Conservation (phyloP, 64 coral and sea anemone genomes). For the Stichodactyla helianthus region DNA sequence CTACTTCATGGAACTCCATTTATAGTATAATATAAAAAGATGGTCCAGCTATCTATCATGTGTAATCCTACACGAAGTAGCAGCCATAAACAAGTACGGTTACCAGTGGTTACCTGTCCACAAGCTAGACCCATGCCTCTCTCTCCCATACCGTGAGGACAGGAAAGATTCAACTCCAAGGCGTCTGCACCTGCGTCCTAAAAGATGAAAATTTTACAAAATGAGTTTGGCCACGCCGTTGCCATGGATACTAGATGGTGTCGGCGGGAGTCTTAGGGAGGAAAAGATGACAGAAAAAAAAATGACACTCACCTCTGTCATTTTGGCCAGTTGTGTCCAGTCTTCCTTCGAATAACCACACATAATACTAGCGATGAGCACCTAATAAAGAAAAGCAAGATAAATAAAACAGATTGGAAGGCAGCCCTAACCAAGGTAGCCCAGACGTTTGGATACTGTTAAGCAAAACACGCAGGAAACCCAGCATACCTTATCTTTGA, state of each 20-base stretch:
- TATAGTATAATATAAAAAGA: neutral
- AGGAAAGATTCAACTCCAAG: slow-evolving; percentile 89
- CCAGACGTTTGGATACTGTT: neutral
- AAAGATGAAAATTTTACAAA: neutral
- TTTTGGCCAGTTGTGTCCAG: slow-evolving; percentile 78
- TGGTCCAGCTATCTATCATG: neutral
- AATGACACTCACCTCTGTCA: slow-evolving; percentile 68
- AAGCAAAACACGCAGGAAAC: neutral
- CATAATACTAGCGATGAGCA: slow-evolving; percentile 94
- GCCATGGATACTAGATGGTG: neutral
- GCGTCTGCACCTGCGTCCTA: slow-evolving; percentile 92
- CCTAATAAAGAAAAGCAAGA: neutral
- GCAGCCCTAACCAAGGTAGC: neutral
- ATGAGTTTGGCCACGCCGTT: neutral
- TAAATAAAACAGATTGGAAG: neutral
- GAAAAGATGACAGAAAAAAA: too few species aligned
- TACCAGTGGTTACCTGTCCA: slow-evolving; percentile 68
- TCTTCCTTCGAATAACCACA: slow-evolving; percentile 98
- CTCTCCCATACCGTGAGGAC: slow-evolving; percentile 99
- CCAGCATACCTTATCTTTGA: slow-evolving; percentile 68
- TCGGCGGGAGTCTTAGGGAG: neutral
- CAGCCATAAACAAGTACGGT: neutral
- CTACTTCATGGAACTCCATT: too few species aligned
- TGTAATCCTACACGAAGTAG: neutral
- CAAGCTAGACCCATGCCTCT: slow-evolving; percentile 98